phyloP scores from a whole-genome alignment of 1,140 invertebrate genomes.

The Holcopasites calliopsidis region DNA sequence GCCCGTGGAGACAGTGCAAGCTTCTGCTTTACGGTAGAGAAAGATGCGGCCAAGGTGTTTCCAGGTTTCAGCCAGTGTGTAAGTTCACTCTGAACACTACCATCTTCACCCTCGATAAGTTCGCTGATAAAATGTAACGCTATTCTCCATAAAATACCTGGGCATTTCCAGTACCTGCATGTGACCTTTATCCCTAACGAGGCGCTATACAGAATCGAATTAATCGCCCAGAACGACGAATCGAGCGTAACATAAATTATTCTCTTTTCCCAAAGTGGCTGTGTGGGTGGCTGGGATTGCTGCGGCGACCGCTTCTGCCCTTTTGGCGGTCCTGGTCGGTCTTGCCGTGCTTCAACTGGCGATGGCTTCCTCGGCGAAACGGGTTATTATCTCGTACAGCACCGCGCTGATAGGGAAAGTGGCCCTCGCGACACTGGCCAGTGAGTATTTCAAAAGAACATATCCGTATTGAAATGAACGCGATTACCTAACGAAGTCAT shows the following conservation, averaged over 20 bases:
- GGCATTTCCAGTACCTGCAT: neutral
- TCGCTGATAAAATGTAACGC: neutral
- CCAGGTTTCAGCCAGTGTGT: constrained; percentile 89
- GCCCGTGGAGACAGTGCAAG: constrained; percentile 92
- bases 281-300: constrained; percentile 89
- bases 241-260: neutral
- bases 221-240: neutral
- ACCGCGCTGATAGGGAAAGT: constrained; percentile 88
- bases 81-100: constrained; percentile 79
- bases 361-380: constrained; percentile 90
- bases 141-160: neutral
- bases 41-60: constrained; percentile 87
- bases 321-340: constrained; percentile 87
- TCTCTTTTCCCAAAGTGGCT: constrained; percentile 81
- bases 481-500: neutral
- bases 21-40: constrained; percentile 88
- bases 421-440: constrained; percentile 86
- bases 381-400: constrained; percentile 87
- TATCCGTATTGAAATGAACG: neutral
- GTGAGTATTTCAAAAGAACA: constrained; percentile 80
- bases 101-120: too few species aligned
- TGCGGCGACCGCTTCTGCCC: constrained; percentile 84
- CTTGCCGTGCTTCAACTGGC: constrained; percentile 89
- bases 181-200: neutral
- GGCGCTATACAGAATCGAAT: neutral